Evolutionary conservation across 2,888 invertebrate species (phyloP), one percentile per base, ranked within the genome.

Genomic region (Drosophila testacea): DNA sequence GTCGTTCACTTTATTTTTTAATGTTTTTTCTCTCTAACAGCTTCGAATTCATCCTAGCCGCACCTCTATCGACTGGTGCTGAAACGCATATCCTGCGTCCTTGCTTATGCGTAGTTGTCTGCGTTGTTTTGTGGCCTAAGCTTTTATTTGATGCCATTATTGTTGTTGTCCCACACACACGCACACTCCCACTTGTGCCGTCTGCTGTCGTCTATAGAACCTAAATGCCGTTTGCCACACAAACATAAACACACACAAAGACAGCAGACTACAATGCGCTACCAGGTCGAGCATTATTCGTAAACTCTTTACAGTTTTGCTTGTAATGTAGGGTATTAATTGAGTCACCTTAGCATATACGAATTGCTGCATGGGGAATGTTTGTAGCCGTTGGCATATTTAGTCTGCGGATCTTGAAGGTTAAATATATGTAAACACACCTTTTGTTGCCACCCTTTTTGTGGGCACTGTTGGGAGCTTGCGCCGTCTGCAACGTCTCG

Each of bases 341-440:
- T 16, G 39, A 51, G 59, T 84, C 68, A 47, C 2, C 5, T 0
- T 2, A 7, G 39, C 46, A 11, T 46, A 4, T 16, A 28, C 28
- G 7, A 6, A 28, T 28, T 39, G 38, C 13, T n/a, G 6, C 16
- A 0, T 6, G 9, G 4, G 22, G 32, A 79, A 72, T 79, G 66
- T 71, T 83, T 85, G 80, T 46, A 34, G 77, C 60, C 77, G 50
- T 63, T 83, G 88, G 83, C 81, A 81, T 79, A 83, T 83, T 83
- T 86, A 66, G 86, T 81, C 83, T 78, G 77, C 70, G 81, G 66
- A 81, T 88, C 86, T 83, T 83, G 88, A 83, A 83, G 83, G 83
- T 83, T 83, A 83, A 88, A 83, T 83, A 83, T 83, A 83, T 83
- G 83, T 83, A 83, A 85, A 50, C 73, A 88, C 88, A 83, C 83